Evolutionary conservation across 1,140 invertebrate genomes (phyloP).

Genomic region (Saccostrea cuccullata): DNA sequence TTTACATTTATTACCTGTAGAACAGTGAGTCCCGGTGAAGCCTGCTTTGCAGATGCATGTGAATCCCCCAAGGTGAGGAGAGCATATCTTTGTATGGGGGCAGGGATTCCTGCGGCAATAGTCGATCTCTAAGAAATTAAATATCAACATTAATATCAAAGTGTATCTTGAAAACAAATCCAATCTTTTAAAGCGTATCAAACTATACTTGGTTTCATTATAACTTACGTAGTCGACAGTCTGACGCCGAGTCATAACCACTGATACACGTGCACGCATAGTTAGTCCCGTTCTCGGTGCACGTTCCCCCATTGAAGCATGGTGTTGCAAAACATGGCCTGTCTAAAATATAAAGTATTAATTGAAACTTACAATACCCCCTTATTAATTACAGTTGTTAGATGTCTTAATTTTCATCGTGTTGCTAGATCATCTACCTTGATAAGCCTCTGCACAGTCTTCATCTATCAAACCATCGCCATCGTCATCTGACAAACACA

Average conservation of each 20-base stretch:
- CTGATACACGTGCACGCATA: neutral
- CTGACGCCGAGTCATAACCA: neutral
- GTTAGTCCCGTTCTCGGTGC: neutral
- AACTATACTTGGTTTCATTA: neutral
- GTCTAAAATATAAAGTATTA: neutral
- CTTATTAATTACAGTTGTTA: no score
- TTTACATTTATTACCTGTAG: slow-evolving; percentile 70
- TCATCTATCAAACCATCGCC: neutral
- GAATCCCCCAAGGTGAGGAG: slow-evolving; percentile 36
- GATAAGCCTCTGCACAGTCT: neutral
- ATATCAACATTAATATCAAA: neutral
- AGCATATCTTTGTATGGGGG: slow-evolving; percentile 43
- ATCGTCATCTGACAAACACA: slow-evolving; percentile 26
- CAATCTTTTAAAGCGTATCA: neutral
- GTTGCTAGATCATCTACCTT: neutral
- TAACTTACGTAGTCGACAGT: neutral
- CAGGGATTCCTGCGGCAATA: slow-evolving; percentile 35
- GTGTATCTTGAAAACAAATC: no score
- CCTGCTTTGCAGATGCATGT: slow-evolving; percentile 51
- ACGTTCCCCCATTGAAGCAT: slow-evolving; percentile 10
- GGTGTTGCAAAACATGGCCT: slow-evolving; percentile 17
- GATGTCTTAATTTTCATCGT: neutral
- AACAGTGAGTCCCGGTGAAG: slow-evolving; percentile 81
- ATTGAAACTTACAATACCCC: neutral
- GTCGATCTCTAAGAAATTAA: neutral